Percentiles rank a stretch among this genome's conserved stretches.
Evolutionary conservation across 1,140 invertebrate species (phyloP).

Genomic region (Pogonognathellus flavescens): DNA sequence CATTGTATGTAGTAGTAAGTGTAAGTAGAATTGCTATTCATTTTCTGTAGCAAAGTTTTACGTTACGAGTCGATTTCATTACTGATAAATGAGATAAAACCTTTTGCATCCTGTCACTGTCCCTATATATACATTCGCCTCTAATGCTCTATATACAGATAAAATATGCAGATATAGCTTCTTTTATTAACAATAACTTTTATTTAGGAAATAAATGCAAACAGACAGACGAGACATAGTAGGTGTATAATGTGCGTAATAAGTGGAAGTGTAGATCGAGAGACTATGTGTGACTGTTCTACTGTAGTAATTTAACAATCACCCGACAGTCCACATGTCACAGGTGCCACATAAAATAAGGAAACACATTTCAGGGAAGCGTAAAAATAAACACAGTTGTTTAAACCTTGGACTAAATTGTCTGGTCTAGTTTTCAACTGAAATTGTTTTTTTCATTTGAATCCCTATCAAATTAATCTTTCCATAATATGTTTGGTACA

Average conservation of each 20-base stretch:
- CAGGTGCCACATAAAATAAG: not conserved
- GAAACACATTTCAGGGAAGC: conserved; percentile 3
- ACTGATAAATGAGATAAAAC: not conserved
- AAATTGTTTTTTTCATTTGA: no score
- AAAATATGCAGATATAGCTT: no score
- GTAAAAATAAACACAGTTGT: conserved; percentile 2
- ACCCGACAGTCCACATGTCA: not conserved
- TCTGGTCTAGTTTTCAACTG: not conserved
- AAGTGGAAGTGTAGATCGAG: no score
- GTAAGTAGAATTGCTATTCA: no score
- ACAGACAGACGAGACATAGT: no score
- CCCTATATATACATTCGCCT: not conserved
- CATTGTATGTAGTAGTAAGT: no score
- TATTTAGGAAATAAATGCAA: not conserved
- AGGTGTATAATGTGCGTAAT: no score
- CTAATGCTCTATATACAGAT: no score
- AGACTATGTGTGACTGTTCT: no score
- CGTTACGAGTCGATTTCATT: not conserved
- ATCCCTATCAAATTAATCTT: not conserved
- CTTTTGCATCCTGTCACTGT: not conserved
- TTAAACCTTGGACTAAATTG: not conserved
- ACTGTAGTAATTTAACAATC: not conserved
- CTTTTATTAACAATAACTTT: not conserved
- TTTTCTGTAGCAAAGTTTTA: no score
- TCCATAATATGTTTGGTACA: no score